Evolutionary conservation across 2,113 vertebrate genomes (phyloP).

Genomic region (Campylomormyrus numenius): DNA sequence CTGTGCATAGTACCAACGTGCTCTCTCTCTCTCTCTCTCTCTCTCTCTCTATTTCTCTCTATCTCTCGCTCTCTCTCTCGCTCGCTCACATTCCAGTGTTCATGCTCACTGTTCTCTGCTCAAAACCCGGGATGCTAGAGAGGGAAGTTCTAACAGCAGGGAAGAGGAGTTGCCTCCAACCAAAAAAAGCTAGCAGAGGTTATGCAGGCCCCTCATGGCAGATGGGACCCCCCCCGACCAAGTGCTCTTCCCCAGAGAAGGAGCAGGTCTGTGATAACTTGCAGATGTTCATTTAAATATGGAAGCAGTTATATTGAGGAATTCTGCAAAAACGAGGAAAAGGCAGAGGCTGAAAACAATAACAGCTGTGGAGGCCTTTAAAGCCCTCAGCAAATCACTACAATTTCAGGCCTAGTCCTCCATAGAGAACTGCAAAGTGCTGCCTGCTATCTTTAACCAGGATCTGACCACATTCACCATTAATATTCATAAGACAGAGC

Average conservation of each 20-base stretch:
- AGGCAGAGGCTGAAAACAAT: neutral
- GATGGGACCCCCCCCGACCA: too few relatives aligned
- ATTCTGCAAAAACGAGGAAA: neutral
- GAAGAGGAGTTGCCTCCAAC: neutral
- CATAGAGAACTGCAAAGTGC: neutral
- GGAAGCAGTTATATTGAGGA: neutral
- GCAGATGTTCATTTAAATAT: neutral
- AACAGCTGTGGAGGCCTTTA: neutral
- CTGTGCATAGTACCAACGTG: neutral
- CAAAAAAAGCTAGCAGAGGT: neutral
- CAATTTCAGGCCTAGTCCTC: neutral
- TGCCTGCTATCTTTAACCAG: neutral
- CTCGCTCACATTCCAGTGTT: neutral
- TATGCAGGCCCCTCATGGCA: neutral
- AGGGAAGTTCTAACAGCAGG: neutral
- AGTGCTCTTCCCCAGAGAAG: neutral
- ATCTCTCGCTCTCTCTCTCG: neutral
- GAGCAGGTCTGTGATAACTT: neutral
- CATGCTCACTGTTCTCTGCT: neutral
- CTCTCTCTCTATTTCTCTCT: neutral
- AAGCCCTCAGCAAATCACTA: constrained; percentile 3
- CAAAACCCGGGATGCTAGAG: neutral
- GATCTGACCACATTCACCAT: neutral
- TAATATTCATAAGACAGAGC: neutral
- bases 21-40: neutral